A percentile compares a stretch with the other conserved stretches of the same genome.
These are phyloP conservation scores for Anhinga rufa DNA, from an alignment of 2,113 vertebrate species.

Conservation along the genomic window DNA sequence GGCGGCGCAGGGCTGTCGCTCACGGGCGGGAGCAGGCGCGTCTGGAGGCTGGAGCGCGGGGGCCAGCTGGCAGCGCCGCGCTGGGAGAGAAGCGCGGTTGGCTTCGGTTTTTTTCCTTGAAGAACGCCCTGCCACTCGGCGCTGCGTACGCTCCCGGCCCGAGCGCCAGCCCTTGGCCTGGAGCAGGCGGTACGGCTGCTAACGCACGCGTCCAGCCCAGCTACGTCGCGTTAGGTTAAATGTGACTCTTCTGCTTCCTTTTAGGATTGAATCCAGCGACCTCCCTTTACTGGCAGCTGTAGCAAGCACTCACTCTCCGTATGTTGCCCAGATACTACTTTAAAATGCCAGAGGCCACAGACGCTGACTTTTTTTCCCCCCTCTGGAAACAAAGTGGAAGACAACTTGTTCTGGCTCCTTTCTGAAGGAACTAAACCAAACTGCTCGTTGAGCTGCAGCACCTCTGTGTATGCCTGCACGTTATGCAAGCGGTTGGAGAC, in stretches of 20 bases:
- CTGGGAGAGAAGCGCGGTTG: background rate
- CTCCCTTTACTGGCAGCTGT: conserved; percentile 94
- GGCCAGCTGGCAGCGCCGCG: background rate
- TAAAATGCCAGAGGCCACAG: conserved; percentile 67
- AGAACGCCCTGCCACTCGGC: background rate
- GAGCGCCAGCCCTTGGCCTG: rapidly evolving
- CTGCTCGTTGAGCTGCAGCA: background rate
- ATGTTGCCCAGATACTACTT: conserved; percentile 97
- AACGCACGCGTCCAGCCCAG: background rate
- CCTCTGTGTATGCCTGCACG: conserved; percentile 1
- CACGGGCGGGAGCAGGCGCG: background rate
- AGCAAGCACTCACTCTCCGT: conserved; percentile 96
- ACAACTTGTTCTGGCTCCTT: conserved; percentile 36
- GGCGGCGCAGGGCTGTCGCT: background rate
- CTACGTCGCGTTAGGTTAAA: background rate
- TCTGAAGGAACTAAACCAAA: conserved; percentile 24
- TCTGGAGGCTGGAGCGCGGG: background rate
- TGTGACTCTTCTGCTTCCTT: conserved; percentile 29
- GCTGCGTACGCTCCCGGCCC: rapidly evolving
- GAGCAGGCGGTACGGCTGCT: background rate
- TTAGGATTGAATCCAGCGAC: conserved; percentile 97
- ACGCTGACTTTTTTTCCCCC: background rate
- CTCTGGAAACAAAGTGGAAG: conserved; percentile 48
- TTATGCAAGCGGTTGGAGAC: background rate
- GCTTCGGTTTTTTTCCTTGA: background rate